Evolutionary conservation across 2,888 invertebrate species (phyloP).

Genomic region (Orchestes rusci): DNA sequence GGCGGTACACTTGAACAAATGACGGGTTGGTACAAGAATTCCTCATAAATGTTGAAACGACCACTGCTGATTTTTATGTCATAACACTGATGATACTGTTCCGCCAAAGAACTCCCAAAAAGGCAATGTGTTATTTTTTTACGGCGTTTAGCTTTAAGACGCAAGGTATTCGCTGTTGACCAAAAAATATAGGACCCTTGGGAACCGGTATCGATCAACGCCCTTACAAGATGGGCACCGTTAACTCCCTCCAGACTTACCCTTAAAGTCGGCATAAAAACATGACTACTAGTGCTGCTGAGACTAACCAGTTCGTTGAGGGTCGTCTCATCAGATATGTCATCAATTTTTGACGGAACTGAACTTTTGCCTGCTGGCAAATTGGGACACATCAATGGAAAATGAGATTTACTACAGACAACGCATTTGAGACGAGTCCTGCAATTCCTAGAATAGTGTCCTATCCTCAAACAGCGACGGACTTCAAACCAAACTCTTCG

Average conservation of each 20-base stretch:
- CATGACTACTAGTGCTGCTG: too few relatives aligned
- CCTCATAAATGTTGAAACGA: constrained; percentile 2
- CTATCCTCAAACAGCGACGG: constrained; percentile 24
- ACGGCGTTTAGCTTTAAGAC: constrained; percentile 5
- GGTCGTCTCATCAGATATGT: too few relatives aligned
- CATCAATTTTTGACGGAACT: too few relatives aligned
- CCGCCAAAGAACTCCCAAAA: constrained; percentile 37
- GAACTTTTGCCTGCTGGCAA: too few relatives aligned
- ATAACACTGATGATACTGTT: constrained; percentile 10
- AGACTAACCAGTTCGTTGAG: too few relatives aligned
- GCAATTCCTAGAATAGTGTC: constrained; percentile 26
- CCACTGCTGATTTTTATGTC: constrained; percentile 4
- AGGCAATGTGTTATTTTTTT: constrained; percentile 29
- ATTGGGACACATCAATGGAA: constrained; percentile 28
- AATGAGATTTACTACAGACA: constrained; percentile 28
- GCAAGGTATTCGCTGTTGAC: too few relatives aligned
- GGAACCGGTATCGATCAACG: too few relatives aligned
- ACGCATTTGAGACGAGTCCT: constrained; percentile 24
- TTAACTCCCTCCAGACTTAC: too few relatives aligned
- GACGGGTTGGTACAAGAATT: constrained; percentile 12
- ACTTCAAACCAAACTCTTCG: constrained; percentile 6
- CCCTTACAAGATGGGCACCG: too few relatives aligned
- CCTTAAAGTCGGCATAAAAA: too few relatives aligned
- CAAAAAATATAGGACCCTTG: too few relatives aligned
- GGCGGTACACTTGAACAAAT: constrained; percentile 17